Evolutionary conservation across 2,797 vertebrate species (phyloP), one percentile per base, ranked within the genome.

Genomic region (Picus viridis): DNA sequence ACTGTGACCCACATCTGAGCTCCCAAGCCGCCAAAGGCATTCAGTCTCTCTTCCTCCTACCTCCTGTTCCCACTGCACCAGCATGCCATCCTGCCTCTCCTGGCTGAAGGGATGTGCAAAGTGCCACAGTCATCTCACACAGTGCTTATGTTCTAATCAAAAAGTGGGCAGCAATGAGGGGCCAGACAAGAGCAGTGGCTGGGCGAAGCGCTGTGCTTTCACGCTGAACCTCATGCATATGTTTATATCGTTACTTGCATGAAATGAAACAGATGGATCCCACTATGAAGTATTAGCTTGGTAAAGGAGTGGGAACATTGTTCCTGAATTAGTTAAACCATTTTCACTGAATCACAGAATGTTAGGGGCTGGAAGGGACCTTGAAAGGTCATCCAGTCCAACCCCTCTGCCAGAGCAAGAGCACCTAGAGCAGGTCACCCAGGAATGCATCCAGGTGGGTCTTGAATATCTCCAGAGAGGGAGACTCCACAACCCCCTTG

Each of bases 251-350:
- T 34, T 64, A 81, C 26, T 45, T 45, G 26, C 47, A 30, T 45
- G 32, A 93, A 92, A 86, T 67, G 69, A 70, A 86, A 53, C 74
- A 90, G 75, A 68, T 53, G 57, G 18, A 49, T 49, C 61, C 41
- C 64, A 32, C 88, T 93, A 75, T 15, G 20, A 20, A 39, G 24
- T 36, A 57, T 14, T 29, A 92, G 32, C 34, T 69, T 56, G 47
- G 57, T 77, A 86, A 61, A 87, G 14, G 45, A 82, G 65, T 7
- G 49, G 54, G 57, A 76, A 74, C 18, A 8, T 30, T 69, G 73
- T 67, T 80, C 87, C 15, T 5, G 1, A 70, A 82, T 91, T 72
- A 78, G 30, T 56, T 88, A 53, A 75, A 89, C 14, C 34, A 67
- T 81, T 89, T 62, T 49, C 41, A 43, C 41, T 16, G 41, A 43